Percentiles rank a stretch among this genome's conserved stretches.
Evolutionary conservation across 2,888 invertebrate species (phyloP).

Genomic region (Leptopilina syphax): DNA sequence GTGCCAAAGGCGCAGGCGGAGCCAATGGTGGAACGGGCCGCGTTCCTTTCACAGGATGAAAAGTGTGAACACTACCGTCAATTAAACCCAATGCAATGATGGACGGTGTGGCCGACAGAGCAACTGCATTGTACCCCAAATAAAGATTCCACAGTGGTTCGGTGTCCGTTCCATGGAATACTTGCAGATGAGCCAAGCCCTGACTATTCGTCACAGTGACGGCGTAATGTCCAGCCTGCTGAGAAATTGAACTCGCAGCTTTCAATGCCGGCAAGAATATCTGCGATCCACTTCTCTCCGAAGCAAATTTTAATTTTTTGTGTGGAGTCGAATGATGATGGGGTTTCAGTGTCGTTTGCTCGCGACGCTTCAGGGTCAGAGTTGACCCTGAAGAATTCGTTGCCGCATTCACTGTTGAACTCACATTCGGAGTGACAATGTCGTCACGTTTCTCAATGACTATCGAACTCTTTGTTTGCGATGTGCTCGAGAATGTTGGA

Average conservation of each 20-base stretch:
- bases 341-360: constrained; percentile 61
- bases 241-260: constrained; percentile 69
- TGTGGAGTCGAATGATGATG: constrained; percentile 57
- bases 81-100: constrained; percentile 72
- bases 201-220: constrained; percentile 72
- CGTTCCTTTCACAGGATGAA: constrained; percentile 72
- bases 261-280: constrained; percentile 70
- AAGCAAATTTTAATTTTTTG: constrained; percentile 68
- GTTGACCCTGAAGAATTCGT: constrained; percentile 60
- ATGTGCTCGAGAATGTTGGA: constrained; percentile 86
- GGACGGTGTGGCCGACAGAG: constrained; percentile 73
- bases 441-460: constrained; percentile 87
- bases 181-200: constrained; percentile 72
- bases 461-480: constrained; percentile 88
- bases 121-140: constrained; percentile 72
- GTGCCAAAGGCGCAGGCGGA: constrained; percentile 73
- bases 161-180: constrained; percentile 71
- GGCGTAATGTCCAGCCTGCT: constrained; percentile 74
- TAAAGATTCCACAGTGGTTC: constrained; percentile 73
- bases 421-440: constrained; percentile 79
- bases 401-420: constrained; percentile 62
- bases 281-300: constrained; percentile 66
- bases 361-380: constrained; percentile 69
- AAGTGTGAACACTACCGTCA: constrained; percentile 71
- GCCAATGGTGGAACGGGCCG: constrained; percentile 72